Base-by-base conservation (phyloP, 2,888 invertebrate genomes). In the Metallyticus violacea region DNA sequence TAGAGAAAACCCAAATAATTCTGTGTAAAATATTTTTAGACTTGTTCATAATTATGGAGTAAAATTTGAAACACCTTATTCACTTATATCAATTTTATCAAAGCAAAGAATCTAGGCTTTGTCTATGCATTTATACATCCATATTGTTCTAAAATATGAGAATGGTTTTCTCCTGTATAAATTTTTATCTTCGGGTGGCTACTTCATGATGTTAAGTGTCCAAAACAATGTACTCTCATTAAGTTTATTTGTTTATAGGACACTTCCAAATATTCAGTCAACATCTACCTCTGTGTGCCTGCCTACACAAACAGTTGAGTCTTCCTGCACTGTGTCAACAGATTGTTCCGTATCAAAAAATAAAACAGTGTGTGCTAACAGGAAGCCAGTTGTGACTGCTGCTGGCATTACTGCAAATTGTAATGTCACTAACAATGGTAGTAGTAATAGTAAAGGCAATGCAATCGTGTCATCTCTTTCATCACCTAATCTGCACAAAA, bases 401-500 rank as follows among this genome's bases (percentile, higher is more conserved):
- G 15, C 15, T 62, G 40, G 40, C 22, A 62, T 62, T 62, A 0
- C 15, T 62, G 40, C 15, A 6, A 82, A 15, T 7, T 29, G 79
- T 28, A 77, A 28, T 9, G 40, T 29, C 89, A 89, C 85, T 89
- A 88, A 82, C 85, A 88, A 22, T 83, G 88, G 81, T 89, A 88
- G 83, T 87, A 9, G 3, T 26, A 26, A 9, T 7, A 26, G 1
- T 81, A 85, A 88, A 89, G 22, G 2, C 40, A 62, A 6, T 62
- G 15, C 40, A 15, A 81, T 90, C 90, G 26, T 89, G 89, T 5
- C 89, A 89, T 62, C 90, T 89, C 7, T 90, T 89, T 83, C 92
- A 86, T 91, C 92, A 0, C 92, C 92, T 0, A 91, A 92, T 90
- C 89, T 92, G 27, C 89, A 92, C 22, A 91, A 91, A 88, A 90